Conservation (phyloP, 2,888 invertebrate genomes). For the Odiellus spinosus region DNA sequence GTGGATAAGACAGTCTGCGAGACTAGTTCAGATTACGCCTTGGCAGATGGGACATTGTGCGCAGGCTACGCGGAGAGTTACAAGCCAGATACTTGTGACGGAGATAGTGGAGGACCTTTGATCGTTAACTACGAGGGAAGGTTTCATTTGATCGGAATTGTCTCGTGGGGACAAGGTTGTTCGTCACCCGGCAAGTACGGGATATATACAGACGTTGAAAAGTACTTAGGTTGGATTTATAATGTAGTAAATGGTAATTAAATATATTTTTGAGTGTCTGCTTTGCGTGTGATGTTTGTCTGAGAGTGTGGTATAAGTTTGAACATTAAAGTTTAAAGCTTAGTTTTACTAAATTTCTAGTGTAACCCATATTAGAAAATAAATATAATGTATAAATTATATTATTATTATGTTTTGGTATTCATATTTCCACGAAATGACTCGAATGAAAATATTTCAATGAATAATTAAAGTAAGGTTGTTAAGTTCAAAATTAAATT, state of each 20-base stretch:
- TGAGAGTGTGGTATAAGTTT: too few relatives aligned
- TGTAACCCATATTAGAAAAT: too few relatives aligned
- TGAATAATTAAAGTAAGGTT: too few relatives aligned
- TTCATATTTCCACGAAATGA: too few relatives aligned
- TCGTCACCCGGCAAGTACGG: conserved; percentile 20
- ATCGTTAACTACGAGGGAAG: conserved; percentile 9
- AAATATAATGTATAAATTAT: too few relatives aligned
- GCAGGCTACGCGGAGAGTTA: conserved; percentile 19
- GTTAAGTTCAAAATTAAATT: too few relatives aligned
- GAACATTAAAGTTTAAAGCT: too few relatives aligned
- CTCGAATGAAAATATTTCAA: too few relatives aligned
- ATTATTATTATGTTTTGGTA: too few relatives aligned
- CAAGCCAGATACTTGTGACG: conserved; percentile 20
- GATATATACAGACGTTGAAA: conserved; percentile 20
- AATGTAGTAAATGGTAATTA: background rate
- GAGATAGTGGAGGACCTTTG: conserved; percentile 21
- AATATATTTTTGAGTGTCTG: too few relatives aligned
- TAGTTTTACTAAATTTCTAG: too few relatives aligned
- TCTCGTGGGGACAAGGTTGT: conserved; percentile 22
- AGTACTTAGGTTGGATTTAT: conserved; percentile 19
- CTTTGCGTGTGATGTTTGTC: too few relatives aligned
- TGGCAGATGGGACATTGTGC: conserved; percentile 20
- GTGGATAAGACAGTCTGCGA: conserved; percentile 14
- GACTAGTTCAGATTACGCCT: conserved; percentile 12
- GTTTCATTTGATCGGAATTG: conserved; percentile 19